Percentiles rank a stretch among this genome's conserved stretches.
Conservation (phyloP, 2,113 vertebrate species). For the Scartelaos histophorus region DNA sequence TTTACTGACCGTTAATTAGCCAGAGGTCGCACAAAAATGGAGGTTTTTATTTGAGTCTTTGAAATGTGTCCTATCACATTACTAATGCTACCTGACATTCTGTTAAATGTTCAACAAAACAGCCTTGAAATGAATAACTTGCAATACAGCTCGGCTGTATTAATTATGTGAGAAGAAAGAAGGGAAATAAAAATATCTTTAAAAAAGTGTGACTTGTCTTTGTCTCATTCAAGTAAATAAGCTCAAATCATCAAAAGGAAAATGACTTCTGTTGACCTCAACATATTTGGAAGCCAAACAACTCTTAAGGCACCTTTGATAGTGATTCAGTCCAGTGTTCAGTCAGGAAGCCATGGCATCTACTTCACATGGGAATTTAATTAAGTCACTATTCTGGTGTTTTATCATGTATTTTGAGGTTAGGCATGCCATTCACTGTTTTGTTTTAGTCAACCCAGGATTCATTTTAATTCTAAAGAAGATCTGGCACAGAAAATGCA, state of each 20-base stretch:
- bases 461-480: background rate
- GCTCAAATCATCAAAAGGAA: conserved; percentile 3
- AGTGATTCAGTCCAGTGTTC: conserved; percentile 3
- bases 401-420: background rate
- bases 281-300: conserved; percentile 6
- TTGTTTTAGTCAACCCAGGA: background rate
- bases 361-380: conserved; percentile 4
- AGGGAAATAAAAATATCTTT: background rate
- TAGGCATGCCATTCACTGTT: background rate
- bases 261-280: conserved; percentile 11
- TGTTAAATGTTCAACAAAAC: background rate
- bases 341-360: conserved; percentile 4
- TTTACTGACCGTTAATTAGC: background rate
- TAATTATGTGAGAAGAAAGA: background rate
- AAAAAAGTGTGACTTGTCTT: background rate
- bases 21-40: background rate
- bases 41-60: background rate
- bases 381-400: background rate
- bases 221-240: conserved; percentile 9
- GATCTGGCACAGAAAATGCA: background rate
- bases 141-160: background rate
- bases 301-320: background rate
- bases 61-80: background rate
- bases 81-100: background rate
- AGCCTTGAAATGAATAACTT: background rate